Evolutionary conservation across 2,113 vertebrate species (phyloP), one percentile per base, ranked within the genome.

Genomic region (Anguilla japonica): DNA sequence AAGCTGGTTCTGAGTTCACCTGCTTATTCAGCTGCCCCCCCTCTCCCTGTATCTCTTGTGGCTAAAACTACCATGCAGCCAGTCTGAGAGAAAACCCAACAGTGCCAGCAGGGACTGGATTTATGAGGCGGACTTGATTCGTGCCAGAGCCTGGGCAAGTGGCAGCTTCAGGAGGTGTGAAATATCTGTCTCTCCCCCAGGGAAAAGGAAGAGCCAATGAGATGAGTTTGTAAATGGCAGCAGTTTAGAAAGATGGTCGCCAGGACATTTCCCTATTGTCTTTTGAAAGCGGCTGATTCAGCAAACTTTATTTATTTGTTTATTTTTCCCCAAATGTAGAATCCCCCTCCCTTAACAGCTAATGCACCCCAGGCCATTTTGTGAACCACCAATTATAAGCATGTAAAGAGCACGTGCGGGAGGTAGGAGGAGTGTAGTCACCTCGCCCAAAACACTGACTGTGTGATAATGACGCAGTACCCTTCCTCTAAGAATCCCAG

Each of bases 181-280:
- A 93, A 92, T 91, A 89, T 93, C 90, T 87, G 88, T 0, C 60
- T 91, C 88, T 91, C 88, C 90, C 79, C 90, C 88, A 87, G 43
- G 86, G 87, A 88, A 89, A 91, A 89, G 2, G 80, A 80, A 79
- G 78, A 79, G 67, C 86, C 87, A 86, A 78, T 14, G 84, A 86
- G 84, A 60, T 83, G 57, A 89, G 89, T 71, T 91, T 56, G 86
- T 41, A 79, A 26, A 83, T 75, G 87, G 39, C 85, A 89, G 78
- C 82, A 86, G 84, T 81, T 50, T 83, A 78, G 80, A 89, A 63
- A 88, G 78, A 91, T 75, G 87, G 63, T 90, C 89, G 86, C 43
- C 87, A 88, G 88, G 91, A 89, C 92, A 90, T 91, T 87, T 83
- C 15, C 84, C 63, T 71, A 88, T 89, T 89, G 86, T 89, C 88